phyloP scores from a whole-genome alignment of 2,113 vertebrate species.

The Cricetomys ansorgei region DNA sequence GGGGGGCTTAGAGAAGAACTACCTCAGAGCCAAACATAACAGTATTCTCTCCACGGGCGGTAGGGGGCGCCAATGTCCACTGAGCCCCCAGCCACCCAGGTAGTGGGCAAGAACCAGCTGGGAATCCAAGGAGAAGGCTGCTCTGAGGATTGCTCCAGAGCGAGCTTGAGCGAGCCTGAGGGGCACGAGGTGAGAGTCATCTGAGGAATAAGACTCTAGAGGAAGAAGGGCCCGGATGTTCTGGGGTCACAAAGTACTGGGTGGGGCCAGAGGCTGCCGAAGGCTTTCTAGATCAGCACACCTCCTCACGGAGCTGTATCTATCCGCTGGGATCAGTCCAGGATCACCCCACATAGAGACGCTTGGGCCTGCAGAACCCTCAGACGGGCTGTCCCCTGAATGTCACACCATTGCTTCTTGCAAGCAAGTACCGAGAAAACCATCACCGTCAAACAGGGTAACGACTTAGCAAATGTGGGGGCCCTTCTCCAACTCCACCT shows the following conservation, averaged over 20 bases:
- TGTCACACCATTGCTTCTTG: neutral
- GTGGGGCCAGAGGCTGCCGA: accelerated
- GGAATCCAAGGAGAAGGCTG: accelerated
- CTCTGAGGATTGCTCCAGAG: too few relatives aligned
- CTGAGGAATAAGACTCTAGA: neutral
- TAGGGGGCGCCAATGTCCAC: neutral
- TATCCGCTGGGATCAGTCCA: neutral
- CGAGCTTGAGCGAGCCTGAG: accelerated
- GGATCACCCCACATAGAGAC: accelerated
- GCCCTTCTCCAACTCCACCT: accelerated
- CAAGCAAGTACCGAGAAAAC: neutral
- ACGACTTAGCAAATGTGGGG: too few relatives aligned
- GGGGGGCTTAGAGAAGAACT: neutral
- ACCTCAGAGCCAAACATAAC: accelerated
- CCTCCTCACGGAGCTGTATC: accelerated
- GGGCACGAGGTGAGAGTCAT: accelerated
- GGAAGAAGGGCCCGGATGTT: neutral
- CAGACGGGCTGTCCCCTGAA: neutral
- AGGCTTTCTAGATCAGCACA: accelerated
- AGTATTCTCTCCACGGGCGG: neutral
- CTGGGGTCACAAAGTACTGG: accelerated
- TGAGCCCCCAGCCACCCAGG: accelerated
- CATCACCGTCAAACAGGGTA: neutral
- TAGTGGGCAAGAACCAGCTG: too few relatives aligned
- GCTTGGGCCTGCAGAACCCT: accelerated